phyloP scores from a whole-genome alignment of 2,797 vertebrate genomes.

The Aulostomus chinensis region DNA sequence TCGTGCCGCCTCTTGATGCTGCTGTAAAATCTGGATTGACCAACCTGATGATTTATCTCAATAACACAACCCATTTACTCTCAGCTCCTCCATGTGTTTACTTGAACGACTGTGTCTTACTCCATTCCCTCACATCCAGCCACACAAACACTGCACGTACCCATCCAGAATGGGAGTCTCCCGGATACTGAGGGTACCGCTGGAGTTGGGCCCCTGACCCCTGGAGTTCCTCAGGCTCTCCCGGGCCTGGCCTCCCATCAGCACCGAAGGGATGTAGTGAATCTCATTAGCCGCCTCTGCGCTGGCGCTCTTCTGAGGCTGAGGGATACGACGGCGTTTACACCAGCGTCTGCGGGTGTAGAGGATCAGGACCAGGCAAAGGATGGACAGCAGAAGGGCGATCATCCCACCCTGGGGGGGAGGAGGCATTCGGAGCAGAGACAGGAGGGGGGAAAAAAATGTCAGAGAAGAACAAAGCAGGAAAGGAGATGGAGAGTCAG shows the following conservation, averaged over 20 bases:
- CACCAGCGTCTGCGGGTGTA: slow-evolving; percentile 97
- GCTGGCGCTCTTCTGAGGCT: slow-evolving; percentile 97
- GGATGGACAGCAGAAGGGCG: slow-evolving; percentile 93
- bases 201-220: slow-evolving; percentile 94
- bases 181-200: slow-evolving; percentile 95
- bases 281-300: slow-evolving; percentile 98
- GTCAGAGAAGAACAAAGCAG: neutral
- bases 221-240: slow-evolving; percentile 96
- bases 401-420: slow-evolving; percentile 95
- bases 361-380: slow-evolving; percentile 96
- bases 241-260: slow-evolving; percentile 94
- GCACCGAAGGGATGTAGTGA: slow-evolving; percentile 97
- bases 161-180: slow-evolving; percentile 97
- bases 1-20: too few relatives aligned
- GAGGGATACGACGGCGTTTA: slow-evolving; percentile 94
- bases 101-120: too few relatives aligned
- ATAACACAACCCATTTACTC: too few relatives aligned
- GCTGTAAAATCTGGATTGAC: too few relatives aligned
- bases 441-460: slow-evolving; percentile 3
- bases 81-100: too few relatives aligned
- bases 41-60: too few relatives aligned
- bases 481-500: slow-evolving; percentile 15
- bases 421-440: slow-evolving; percentile 42
- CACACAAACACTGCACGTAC: slow-evolving; percentile 63
- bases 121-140: neutral